Evolutionary conservation across 2,797 vertebrate species (phyloP).

Genomic region (Cetoscarus ocellatus): DNA sequence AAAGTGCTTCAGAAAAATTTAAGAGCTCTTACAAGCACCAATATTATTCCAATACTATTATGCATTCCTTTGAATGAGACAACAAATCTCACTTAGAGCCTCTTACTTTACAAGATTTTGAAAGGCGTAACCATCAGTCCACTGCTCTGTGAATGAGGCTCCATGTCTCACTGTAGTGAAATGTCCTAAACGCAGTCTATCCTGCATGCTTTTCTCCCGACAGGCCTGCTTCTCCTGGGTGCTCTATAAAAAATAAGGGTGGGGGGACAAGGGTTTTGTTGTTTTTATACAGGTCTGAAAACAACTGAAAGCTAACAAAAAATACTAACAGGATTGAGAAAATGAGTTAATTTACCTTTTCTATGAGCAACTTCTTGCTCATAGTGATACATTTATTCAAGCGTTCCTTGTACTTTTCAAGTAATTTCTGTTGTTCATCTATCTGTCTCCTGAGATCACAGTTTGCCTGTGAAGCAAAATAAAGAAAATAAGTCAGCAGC

Average conservation of each 20-base stretch:
- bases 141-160: slow-evolving; percentile 98
- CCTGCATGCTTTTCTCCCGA: slow-evolving; percentile 99
- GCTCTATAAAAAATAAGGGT: slow-evolving; percentile 74
- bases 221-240: slow-evolving; percentile 96
- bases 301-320: neutral
- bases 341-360: slow-evolving; percentile 87
- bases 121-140: slow-evolving; percentile 99
- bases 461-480: slow-evolving; percentile 88
- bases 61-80: neutral
- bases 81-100: neutral
- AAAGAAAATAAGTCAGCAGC: slow-evolving; percentile 2
- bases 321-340: neutral
- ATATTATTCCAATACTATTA: too few relatives aligned
- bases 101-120: slow-evolving; percentile 99
- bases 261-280: neutral
- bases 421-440: slow-evolving; percentile 99
- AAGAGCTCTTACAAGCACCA: too few relatives aligned
- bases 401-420: slow-evolving; percentile 99
- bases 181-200: slow-evolving; percentile 96
- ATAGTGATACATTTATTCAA: slow-evolving; percentile 99
- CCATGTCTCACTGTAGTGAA: slow-evolving; percentile 99
- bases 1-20: too few relatives aligned
- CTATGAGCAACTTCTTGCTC: slow-evolving; percentile 99
- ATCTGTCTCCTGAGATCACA: slow-evolving; percentile 99
- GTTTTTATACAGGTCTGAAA: neutral